A percentile compares a stretch with the other conserved stretches of the same genome.
phyloP scores from a whole-genome alignment of 2,797 vertebrate genomes.

The Takifugu ocellatus region DNA sequence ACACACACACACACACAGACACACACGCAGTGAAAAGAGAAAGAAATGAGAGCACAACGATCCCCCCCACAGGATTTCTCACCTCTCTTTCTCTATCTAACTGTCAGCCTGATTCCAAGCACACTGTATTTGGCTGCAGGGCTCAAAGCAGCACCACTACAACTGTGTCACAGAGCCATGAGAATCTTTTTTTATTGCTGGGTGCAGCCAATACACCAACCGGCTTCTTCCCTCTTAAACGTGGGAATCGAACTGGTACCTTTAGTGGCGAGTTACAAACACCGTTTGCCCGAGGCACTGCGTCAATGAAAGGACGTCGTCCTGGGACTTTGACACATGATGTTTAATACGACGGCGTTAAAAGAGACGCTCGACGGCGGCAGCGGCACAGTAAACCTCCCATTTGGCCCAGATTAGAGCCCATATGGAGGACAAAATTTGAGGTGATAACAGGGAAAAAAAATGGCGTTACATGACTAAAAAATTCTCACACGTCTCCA shows the following conservation, averaged over 20 bases:
- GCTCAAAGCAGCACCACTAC: conserved; percentile 53
- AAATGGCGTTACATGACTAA: conserved; percentile 32
- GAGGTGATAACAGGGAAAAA: conserved; percentile 38
- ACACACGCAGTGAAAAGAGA: too few species aligned
- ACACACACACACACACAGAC: too few species aligned
- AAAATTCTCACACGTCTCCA: conserved; percentile 22
- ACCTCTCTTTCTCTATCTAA: conserved; percentile 41
- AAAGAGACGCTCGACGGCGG: conserved; percentile 59
- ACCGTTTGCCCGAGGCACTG: conserved; percentile 46
- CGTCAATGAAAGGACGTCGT: conserved; percentile 50
- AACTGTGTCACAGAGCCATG: conserved; percentile 52
- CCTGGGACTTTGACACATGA: conserved; percentile 50
- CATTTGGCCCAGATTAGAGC: conserved; percentile 68
- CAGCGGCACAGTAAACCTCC: conserved; percentile 62
- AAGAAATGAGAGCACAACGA: too few species aligned
- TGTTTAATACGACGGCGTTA: conserved; percentile 56
- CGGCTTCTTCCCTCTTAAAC: conserved; percentile 30
- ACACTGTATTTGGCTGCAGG: conserved; percentile 53
- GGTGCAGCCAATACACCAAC: conserved; percentile 48
- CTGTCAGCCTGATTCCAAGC: conserved; percentile 56
- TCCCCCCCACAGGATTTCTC: conserved; percentile 41
- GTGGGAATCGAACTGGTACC: conserved; percentile 53
- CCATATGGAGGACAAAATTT: conserved; percentile 53
- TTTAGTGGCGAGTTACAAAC: conserved; percentile 58
- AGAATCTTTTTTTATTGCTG: conserved; percentile 62